Conservation (phyloP, 2,113 vertebrate genomes). For the Erpornis zantholeuca region DNA sequence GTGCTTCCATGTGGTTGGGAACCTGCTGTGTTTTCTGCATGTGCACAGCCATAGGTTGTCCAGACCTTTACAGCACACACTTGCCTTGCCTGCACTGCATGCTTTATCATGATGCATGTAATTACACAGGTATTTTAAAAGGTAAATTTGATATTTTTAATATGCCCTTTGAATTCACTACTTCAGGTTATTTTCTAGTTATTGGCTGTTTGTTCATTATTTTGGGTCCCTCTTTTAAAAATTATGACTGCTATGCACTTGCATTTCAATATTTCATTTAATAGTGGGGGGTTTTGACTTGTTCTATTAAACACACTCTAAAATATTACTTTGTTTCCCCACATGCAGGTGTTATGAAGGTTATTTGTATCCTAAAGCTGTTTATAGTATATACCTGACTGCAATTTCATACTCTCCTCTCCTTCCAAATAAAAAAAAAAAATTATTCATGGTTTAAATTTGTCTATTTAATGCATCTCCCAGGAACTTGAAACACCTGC, state of each 20-base stretch:
- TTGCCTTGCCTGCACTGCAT: background rate
- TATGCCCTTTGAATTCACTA: constrained; percentile 28
- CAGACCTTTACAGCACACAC: background rate
- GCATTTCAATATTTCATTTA: constrained; percentile 17
- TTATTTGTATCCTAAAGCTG: constrained; percentile 33
- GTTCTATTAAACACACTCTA: constrained; percentile 23
- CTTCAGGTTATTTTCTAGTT: constrained; percentile 37
- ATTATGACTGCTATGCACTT: constrained; percentile 12
- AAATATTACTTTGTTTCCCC: constrained; percentile 20
- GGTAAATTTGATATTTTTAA: constrained; percentile 36
- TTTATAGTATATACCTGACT: background rate
- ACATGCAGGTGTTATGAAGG: background rate
- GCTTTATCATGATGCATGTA: background rate
- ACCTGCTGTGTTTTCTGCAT: background rate
- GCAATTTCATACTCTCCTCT: constrained; percentile 45
- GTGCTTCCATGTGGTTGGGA: background rate
- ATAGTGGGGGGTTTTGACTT: background rate
- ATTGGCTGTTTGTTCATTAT: constrained; percentile 47
- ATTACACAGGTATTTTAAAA: constrained; percentile 17
- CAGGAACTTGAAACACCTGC: constrained; percentile 60
- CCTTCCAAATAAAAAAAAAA: background rate
- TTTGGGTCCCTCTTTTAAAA: constrained; percentile 31
- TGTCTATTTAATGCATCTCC: constrained; percentile 51
- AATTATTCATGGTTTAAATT: constrained; percentile 38
- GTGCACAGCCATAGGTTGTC: background rate